phyloP scores from a whole-genome alignment of 1,140 invertebrate genomes.

The Lepidostoma basale region DNA sequence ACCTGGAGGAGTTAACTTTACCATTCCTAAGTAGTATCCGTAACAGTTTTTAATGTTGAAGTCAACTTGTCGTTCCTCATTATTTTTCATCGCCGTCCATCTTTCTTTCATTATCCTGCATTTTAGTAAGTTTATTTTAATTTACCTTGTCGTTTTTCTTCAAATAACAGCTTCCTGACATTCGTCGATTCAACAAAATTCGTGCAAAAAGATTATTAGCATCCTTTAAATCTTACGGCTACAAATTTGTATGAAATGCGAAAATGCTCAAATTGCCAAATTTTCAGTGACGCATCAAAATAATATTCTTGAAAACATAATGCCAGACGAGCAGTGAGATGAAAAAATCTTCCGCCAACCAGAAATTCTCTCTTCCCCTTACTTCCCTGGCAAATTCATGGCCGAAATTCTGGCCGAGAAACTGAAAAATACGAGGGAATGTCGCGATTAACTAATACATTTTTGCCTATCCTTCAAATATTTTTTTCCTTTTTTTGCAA shows the following conservation, averaged over 20 bases:
- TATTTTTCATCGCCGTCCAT: too few relatives aligned
- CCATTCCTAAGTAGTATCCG: too few relatives aligned
- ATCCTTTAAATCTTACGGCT: background rate
- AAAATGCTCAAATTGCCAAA: constrained; percentile 3
- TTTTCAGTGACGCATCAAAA: constrained; percentile 4
- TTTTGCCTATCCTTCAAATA: too few relatives aligned
- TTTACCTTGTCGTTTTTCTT: too few relatives aligned
- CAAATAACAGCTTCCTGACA: too few relatives aligned
- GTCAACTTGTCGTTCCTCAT: too few relatives aligned
- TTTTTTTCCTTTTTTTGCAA: too few relatives aligned
- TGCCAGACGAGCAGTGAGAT: constrained; percentile 4
- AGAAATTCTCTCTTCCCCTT: background rate
- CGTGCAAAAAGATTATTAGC: background rate
- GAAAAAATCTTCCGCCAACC: constrained; percentile 17
- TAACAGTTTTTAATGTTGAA: too few relatives aligned
- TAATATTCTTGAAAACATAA: constrained; percentile 15
- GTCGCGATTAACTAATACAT: too few relatives aligned
- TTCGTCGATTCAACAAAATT: background rate
- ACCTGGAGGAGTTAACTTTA: too few relatives aligned
- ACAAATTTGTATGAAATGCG: background rate
- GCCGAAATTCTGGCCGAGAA: constrained; percentile 8
- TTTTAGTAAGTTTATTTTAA: too few relatives aligned
- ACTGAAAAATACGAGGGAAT: background rate
- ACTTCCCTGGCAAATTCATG: background rate
- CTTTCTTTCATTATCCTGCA: too few relatives aligned